phyloP scores from a whole-genome alignment of 2,888 invertebrate species.

The Osedax frankpressi region DNA sequence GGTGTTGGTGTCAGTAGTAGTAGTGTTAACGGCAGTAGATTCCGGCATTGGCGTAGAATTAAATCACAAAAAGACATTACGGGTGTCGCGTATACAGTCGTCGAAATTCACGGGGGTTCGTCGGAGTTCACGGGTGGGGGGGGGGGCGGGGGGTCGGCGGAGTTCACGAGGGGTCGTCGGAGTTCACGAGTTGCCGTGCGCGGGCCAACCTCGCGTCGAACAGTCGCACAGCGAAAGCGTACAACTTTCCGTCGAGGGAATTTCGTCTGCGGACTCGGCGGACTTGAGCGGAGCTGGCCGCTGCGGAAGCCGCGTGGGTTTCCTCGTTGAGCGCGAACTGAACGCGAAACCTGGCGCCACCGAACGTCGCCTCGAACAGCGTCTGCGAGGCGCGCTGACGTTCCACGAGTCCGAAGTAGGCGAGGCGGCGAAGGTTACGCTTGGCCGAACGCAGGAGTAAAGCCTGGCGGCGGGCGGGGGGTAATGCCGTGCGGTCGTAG shows the following conservation, averaged over 20 bases:
- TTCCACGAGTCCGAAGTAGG: constrained; percentile 93
- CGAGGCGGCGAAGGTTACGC: constrained; percentile 75
- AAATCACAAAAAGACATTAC: too few species aligned
- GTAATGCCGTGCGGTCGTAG: constrained; percentile 56
- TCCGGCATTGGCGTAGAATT: too few species aligned
- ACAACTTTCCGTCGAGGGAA: constrained; percentile 77
- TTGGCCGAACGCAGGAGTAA: constrained; percentile 65
- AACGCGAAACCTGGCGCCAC: constrained; percentile 64
- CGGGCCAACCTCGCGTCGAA: constrained; percentile 53
- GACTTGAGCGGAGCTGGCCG: constrained; percentile 57
- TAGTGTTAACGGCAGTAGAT: too few species aligned
- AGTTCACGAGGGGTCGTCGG: too few species aligned
- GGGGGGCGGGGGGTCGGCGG: background rate
- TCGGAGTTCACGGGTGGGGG: background rate
- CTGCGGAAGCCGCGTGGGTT: constrained; percentile 58
- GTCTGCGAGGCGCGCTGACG: constrained; percentile 59
- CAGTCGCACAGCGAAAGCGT: constrained; percentile 77
- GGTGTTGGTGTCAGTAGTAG: too few species aligned
- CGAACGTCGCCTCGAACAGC: constrained; percentile 39
- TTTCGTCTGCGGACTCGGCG: constrained; percentile 67
- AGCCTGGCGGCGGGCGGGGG: constrained; percentile 28
- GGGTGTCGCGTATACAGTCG: too few species aligned
- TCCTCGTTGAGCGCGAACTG: constrained; percentile 41
- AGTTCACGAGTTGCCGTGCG: too few species aligned
- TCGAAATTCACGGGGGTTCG: too few species aligned